These are phyloP conservation scores for Micrastur ruficollis DNA, from an alignment of 2,797 vertebrate species.

Conservation along the genomic window DNA sequence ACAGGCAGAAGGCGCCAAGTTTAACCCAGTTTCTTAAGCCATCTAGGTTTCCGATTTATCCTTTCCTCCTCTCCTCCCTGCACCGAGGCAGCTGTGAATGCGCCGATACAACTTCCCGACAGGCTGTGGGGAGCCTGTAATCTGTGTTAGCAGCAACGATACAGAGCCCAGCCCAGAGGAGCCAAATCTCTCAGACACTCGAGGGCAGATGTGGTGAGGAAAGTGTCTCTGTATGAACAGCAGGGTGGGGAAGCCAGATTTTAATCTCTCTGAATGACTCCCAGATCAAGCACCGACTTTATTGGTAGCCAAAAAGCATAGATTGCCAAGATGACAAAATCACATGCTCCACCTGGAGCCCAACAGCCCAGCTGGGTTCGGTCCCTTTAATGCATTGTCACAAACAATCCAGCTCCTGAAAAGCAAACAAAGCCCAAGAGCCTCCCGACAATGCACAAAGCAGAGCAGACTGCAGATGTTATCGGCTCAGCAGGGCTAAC, in stretches of 20 bases:
- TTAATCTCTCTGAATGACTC: background rate
- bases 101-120: accelerated
- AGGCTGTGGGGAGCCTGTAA: background rate
- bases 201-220: background rate
- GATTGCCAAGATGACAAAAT: background rate
- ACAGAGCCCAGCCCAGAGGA: background rate
- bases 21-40: background rate
- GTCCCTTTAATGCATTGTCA: background rate
- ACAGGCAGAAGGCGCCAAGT: accelerated
- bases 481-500: background rate
- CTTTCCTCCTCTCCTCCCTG: background rate
- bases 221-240: background rate
- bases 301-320: background rate
- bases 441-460: background rate
- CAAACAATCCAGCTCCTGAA: background rate
- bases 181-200: background rate
- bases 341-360: background rate
- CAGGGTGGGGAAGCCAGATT: background rate
- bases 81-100: background rate
- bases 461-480: background rate
- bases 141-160: background rate
- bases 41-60: background rate
- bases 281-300: background rate
- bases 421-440: background rate
- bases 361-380: background rate